These are phyloP conservation scores for Volucella bombylans DNA, from an alignment of 2,888 invertebrate species.

Conservation along the genomic window DNA sequence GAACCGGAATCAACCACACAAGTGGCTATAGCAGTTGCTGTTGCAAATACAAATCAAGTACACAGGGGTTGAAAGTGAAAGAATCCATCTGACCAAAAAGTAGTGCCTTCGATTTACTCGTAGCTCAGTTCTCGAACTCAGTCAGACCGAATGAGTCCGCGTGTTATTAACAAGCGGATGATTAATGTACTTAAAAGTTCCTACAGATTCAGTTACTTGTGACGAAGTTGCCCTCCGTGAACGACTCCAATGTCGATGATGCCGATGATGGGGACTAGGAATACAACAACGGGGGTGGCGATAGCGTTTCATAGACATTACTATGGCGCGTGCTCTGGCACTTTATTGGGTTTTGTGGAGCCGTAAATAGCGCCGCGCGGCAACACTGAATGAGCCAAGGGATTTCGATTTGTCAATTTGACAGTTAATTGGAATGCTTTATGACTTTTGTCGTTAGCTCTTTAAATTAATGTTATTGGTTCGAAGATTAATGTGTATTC, in stretches of 20 bases:
- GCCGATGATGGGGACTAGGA: not conserved
- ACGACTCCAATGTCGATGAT: constrained; percentile 2
- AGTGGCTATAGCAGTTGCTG: constrained; percentile 5
- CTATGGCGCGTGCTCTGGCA: constrained; percentile 37
- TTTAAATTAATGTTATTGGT: constrained; percentile 69
- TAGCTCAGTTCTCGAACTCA: constrained; percentile 17
- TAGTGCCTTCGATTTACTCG: not conserved
- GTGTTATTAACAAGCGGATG: constrained; percentile 61
- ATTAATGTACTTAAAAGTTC: constrained; percentile 63
- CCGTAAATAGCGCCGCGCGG: constrained; percentile 42
- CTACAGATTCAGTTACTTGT: constrained; percentile 33
- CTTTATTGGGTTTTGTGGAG: constrained; percentile 60
- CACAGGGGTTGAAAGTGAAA: not conserved
- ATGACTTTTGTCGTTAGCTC: constrained; percentile 66
- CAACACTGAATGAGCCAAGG: constrained; percentile 33
- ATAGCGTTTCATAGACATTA: constrained; percentile 46
- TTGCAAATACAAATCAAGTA: constrained; percentile 48
- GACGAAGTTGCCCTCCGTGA: not conserved
- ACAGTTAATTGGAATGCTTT: constrained; percentile 72
- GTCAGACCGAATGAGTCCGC: constrained; percentile 10
- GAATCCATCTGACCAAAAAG: constrained; percentile 11
- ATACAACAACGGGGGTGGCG: not conserved
- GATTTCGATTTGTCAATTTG: constrained; percentile 70
- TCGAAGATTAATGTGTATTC: constrained; percentile 58
- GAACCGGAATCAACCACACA: constrained; percentile 36